Base-by-base conservation (phyloP, 2,113 vertebrate species). In the Pleuronectes platessa region DNA sequence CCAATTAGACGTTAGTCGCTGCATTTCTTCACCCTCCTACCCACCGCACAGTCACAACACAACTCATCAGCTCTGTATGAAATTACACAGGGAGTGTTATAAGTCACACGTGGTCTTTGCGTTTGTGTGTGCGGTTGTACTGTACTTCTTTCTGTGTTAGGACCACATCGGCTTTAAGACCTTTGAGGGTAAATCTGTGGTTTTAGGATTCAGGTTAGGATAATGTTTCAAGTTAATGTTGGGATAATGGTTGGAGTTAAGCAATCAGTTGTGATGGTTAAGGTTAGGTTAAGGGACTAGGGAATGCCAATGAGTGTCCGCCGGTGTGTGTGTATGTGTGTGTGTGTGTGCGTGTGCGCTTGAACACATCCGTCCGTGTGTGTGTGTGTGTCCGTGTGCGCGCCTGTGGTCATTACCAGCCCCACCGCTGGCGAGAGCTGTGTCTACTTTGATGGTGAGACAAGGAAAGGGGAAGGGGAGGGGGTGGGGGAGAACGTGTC, bases 381-480 rank as follows among this genome's bases (percentile, higher is more conserved):
- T 18, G 35, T n/a, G 55, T 26, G 61, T 23, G 71, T 51, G 70
- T 18, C 26, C n/a, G 55, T 26, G 61, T 23, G 71, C 49, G 67
- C 20, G 65, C 66, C 69, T 18, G 26, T 4, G 81, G 84, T 90
- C 88, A 91, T 93, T 91, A 92, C 72, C 81, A 81, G 79, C 78
- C n/a, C 61, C 82, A 82, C 85, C 61, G 18, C 75, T 82, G 84
- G 80, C 70, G 55, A 79, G 76, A 59, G 18, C 66, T 62, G 67
- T 81, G 78, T 90, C 76, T 79, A 78, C 83, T 92, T 90, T 90
- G 86, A 91, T 89, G 88, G 64, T 51, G 71, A 80, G 74, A 27
- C 56, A 10, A 40, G 63, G 27, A 27, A 54, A 55, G 23, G 27
- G 54, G 55, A 4, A 15, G 49, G n/a, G 24, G 37, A 31, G 83